Evolutionary conservation across 2,797 vertebrate species (phyloP).

Genomic region (Sus cebifrons): DNA sequence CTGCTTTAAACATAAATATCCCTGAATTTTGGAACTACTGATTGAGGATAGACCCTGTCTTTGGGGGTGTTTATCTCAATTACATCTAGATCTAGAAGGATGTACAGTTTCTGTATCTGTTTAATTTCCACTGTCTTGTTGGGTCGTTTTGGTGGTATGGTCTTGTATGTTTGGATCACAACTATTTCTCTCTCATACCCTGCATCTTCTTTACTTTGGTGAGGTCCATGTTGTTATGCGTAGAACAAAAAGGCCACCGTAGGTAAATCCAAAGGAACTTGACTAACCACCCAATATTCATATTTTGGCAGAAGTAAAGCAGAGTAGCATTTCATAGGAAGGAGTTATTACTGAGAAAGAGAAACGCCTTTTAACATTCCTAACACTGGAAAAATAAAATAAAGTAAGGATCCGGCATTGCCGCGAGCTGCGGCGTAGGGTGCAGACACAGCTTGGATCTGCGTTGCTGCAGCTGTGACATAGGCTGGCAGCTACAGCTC

Average conservation of each 20-base stretch:
- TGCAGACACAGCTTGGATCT: no score
- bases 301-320: neutral
- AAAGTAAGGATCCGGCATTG: no score
- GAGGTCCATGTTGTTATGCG: neutral
- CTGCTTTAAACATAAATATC: constrained; percentile 4
- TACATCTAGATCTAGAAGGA: neutral
- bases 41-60: neutral
- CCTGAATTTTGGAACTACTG: constrained; percentile 33
- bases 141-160: neutral
- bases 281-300: neutral
- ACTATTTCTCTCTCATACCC: neutral
- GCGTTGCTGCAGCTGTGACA: no score
- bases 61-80: neutral
- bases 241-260: neutral
- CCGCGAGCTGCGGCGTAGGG: no score
- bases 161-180: neutral
- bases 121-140: neutral
- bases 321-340: neutral
- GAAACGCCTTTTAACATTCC: neutral
- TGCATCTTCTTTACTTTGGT: neutral
- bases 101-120: neutral
- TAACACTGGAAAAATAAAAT: neutral
- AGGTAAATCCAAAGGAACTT: neutral
- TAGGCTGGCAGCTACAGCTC: no score
- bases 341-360: neutral